Evolutionary conservation across 2,113 vertebrate genomes (phyloP).

Genomic region (Asarcornis scutulata): DNA sequence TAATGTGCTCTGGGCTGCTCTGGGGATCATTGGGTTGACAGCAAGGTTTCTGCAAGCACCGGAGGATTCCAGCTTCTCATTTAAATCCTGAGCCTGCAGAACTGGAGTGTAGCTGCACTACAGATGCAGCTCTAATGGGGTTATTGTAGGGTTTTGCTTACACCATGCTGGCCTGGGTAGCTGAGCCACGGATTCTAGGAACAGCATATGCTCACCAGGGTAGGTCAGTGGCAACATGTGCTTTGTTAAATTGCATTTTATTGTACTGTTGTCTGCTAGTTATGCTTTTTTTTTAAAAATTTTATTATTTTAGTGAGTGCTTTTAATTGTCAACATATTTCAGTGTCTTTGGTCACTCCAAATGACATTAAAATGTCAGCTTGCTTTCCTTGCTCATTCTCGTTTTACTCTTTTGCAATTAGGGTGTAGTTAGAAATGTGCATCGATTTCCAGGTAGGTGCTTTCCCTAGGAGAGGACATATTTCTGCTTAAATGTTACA

Average conservation of each 20-base stretch:
- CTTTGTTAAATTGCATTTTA: conserved; percentile 8
- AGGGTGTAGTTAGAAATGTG: conserved; percentile 12
- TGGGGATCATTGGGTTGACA: background rate
- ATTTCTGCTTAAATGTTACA: conserved; percentile 9
- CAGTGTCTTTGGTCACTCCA: conserved; percentile 13
- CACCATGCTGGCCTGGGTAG: background rate
- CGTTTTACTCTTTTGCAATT: background rate
- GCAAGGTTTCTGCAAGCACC: background rate
- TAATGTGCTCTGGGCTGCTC: fast-evolving
- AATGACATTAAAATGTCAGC: background rate
- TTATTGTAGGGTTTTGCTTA: background rate
- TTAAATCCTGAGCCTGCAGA: background rate
- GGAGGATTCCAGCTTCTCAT: background rate
- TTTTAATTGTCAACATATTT: conserved; percentile 31
- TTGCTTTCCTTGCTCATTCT: conserved; percentile 35
- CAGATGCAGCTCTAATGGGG: background rate
- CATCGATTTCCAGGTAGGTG: background rate
- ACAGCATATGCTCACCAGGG: fast-evolving
- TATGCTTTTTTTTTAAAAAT: background rate
- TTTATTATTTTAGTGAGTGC: background rate
- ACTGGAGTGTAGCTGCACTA: background rate
- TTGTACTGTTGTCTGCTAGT: background rate
- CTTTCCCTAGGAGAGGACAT: background rate
- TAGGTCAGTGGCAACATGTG: background rate
- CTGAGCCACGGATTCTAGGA: background rate